Conservation (phyloP, 2,888 invertebrate species). For the Timandra comae region DNA sequence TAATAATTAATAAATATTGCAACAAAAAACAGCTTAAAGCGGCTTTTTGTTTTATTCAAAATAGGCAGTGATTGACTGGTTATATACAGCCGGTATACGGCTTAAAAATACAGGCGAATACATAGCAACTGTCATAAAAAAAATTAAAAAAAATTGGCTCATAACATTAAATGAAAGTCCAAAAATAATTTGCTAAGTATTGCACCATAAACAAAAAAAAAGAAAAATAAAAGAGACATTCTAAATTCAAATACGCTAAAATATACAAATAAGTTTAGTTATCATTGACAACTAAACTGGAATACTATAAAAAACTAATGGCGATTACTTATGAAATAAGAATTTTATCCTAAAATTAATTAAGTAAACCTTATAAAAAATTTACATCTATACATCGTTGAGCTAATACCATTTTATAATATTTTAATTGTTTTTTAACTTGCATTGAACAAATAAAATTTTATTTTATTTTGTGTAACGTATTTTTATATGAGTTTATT, state of each 20-base stretch:
- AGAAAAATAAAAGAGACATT: not conserved
- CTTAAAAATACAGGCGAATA: no score
- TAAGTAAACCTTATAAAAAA: no score
- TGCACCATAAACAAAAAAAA: constrained; percentile 17
- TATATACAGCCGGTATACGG: constrained; percentile 11
- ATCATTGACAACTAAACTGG: no score
- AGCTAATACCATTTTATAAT: no score
- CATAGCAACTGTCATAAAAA: constrained; percentile 29
- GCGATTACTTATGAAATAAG: no score
- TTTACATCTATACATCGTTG: no score
- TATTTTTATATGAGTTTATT: no score
- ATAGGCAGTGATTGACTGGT: constrained; percentile 69
- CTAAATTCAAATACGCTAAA: constrained; percentile 10
- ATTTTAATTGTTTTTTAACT: no score
- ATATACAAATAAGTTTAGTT: constrained; percentile 12
- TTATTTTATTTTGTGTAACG: no score
- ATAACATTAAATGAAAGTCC: constrained; percentile 13
- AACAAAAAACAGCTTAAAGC: constrained; percentile 56
- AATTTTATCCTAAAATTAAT: no score
- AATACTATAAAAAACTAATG: no score
- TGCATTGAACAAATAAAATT: no score
- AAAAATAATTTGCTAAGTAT: constrained; percentile 38
- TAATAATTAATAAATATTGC: constrained; percentile 44
- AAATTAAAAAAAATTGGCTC: constrained; percentile 17
- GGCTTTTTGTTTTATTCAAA: constrained; percentile 42